Evolutionary conservation across 2,113 vertebrate genomes (phyloP), one percentile per base, ranked within the genome.

Genomic region (Microcebus ravelobensis): DNA sequence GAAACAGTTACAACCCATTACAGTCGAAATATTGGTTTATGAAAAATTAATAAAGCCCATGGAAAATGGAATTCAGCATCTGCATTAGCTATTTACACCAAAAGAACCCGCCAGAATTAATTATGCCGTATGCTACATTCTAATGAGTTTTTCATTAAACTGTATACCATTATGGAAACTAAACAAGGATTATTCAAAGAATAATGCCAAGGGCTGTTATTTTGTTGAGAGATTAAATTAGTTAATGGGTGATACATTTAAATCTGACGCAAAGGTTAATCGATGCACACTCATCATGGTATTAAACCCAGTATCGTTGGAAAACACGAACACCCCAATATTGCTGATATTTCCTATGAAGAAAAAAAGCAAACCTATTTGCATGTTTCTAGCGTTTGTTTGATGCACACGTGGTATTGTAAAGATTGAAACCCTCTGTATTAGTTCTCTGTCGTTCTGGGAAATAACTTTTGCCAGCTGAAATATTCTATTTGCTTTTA

Each of bases 101-200:
- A 98, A 98, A 98, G 96, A 97, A 97, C 96, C 76, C 97, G 96
- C 87, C 94, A 97, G 97, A 98, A 98, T 98, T 98, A 98, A 98
- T 98, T 98, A 97, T 94, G 76, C 97, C 21, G 95, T 95, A 84
- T 98, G 97, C 97, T 98, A 96, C 79, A 89, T 97, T 98, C 89
- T 98, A 98, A 98, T 98, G 95, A 98, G 92, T 92, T 98, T 98
- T 99, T 98, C 98, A 98, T 98, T 98, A 98, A 98, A 98, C 97
- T 96, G 91, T 97, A 96, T 98, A 97, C 97, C 90, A 96, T 98
- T 96, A 94, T 96, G 96, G 97, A 98, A 98, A 96, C 97, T 98
- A 98, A 98, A 96, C 92, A 98, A 98, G 96, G 96, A 94, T 98
- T 98, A 97, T 90, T 98, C 95, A 98, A 96, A 97, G 90, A 98